These are phyloP conservation scores for Aspidoscelis tigris DNA, from an alignment of 2,113 vertebrate species.

Conservation along the genomic window DNA sequence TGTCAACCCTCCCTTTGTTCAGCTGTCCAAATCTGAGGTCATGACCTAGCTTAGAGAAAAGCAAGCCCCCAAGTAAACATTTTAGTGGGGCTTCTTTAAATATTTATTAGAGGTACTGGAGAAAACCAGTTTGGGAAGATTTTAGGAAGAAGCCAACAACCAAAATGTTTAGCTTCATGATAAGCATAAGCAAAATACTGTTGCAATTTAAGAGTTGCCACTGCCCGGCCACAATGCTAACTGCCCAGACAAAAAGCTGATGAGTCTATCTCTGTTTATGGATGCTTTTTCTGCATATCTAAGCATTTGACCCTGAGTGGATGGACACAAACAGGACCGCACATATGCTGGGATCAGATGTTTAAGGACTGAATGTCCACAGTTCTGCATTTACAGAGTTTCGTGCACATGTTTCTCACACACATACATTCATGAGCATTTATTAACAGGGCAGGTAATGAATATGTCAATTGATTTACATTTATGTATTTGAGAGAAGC, in stretches of 20 bases:
- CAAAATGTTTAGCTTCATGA: background rate
- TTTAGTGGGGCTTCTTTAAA: conserved; percentile 56
- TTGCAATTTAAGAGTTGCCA: rapidly evolving
- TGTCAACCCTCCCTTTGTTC: conserved; percentile 65
- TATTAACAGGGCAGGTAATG: background rate
- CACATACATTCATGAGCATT: background rate
- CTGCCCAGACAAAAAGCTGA: background rate
- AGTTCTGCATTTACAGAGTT: background rate
- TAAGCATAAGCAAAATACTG: background rate
- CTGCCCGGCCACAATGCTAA: background rate
- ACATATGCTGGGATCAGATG: no score
- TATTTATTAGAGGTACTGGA: conserved; percentile 47
- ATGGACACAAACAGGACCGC: no score
- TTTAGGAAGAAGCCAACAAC: background rate
- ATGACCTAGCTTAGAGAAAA: conserved; percentile 67
- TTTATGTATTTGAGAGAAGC: background rate
- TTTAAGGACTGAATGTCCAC: no score
- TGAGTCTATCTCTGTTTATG: background rate
- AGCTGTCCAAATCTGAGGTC: conserved; percentile 59
- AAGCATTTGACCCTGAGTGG: no score
- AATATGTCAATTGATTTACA: background rate
- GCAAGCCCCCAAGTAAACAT: conserved; percentile 44
- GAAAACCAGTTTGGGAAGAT: background rate
- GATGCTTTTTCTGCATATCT: background rate
- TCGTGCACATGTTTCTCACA: no score